Conservation (phyloP, 2,888 invertebrate genomes). For the Caenorhabditis wallacei region DNA sequence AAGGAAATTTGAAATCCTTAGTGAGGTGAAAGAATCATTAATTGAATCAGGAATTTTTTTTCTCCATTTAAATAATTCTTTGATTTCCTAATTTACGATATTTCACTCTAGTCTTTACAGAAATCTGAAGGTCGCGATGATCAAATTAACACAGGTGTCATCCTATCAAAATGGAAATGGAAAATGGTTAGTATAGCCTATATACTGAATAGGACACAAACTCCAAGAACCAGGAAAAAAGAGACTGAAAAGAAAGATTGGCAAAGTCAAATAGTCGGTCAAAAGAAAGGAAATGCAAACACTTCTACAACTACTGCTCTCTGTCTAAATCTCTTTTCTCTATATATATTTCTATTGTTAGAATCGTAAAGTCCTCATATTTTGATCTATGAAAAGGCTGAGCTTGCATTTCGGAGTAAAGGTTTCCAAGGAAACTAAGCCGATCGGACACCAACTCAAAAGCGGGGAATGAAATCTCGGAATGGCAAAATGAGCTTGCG, state of each 20-base stretch:
- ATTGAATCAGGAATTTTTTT: too few species aligned
- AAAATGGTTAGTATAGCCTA: background rate
- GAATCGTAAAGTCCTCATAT: constrained; percentile 14
- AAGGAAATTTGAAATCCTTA: too few species aligned
- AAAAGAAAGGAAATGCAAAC: constrained; percentile 37
- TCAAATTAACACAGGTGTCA: constrained; percentile 39
- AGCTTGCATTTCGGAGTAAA: background rate
- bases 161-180: constrained; percentile 6
- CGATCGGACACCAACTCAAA: background rate
- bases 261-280: constrained; percentile 47
- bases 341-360: constrained; percentile 23
- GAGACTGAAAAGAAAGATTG: constrained; percentile 4
- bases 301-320: constrained; percentile 18
- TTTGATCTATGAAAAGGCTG: constrained; percentile 4
- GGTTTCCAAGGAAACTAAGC: constrained; percentile 26
- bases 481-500: constrained; percentile 1
- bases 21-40: too few species aligned
- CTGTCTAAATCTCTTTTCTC: background rate
- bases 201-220: constrained; percentile 34
- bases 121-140: constrained; percentile 19
- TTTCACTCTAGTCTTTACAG: background rate
- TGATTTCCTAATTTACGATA: background rate
- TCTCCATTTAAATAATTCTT: too few species aligned
- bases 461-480: background rate
- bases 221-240: constrained; percentile 17